Evolutionary conservation across 2,888 invertebrate species (phyloP).

Genomic region (Lampropteryx suffumata): DNA sequence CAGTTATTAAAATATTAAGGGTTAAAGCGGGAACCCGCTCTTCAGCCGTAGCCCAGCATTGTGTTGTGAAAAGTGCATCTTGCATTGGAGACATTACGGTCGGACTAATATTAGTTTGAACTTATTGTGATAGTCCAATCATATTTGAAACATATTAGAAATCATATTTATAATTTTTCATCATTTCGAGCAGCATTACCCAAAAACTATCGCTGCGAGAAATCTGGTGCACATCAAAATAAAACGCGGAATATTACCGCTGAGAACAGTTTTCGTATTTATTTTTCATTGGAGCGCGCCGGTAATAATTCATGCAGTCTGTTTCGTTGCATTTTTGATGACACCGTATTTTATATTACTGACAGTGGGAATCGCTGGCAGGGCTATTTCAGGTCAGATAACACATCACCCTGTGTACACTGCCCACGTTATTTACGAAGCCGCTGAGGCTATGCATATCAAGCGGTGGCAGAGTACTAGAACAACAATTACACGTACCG

Average conservation of each 20-base stretch:
- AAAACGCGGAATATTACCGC: conserved; percentile 28
- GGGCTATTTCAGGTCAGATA: conserved; percentile 44
- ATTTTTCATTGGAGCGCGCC: conserved; percentile 45
- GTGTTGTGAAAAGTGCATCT: too few relatives aligned
- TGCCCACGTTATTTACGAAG: conserved; percentile 40
- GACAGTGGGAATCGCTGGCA: conserved; percentile 44
- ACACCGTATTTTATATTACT: conserved; percentile 52
- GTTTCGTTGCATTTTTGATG: conserved; percentile 60
- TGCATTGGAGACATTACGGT: too few relatives aligned
- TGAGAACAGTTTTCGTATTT: conserved; percentile 39
- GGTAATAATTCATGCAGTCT: conserved; percentile 51
- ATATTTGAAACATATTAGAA: too few relatives aligned
- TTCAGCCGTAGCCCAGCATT: too few relatives aligned
- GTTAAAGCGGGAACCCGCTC: too few relatives aligned
- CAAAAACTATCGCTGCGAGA: conserved; percentile 17
- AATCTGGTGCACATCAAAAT: conserved; percentile 16
- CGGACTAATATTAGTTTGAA: too few relatives aligned
- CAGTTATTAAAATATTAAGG: too few relatives aligned
- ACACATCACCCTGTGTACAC: conserved; percentile 35
- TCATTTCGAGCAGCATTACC: too few relatives aligned
- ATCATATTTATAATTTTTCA: too few relatives aligned
- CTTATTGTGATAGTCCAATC: too few relatives aligned
- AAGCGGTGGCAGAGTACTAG: conserved; percentile 2
- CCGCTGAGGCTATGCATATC: conserved; percentile 23
- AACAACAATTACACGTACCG: background rate